Evolutionary conservation across 2,113 vertebrate species (phyloP).

Genomic region (Menidia beryllina): DNA sequence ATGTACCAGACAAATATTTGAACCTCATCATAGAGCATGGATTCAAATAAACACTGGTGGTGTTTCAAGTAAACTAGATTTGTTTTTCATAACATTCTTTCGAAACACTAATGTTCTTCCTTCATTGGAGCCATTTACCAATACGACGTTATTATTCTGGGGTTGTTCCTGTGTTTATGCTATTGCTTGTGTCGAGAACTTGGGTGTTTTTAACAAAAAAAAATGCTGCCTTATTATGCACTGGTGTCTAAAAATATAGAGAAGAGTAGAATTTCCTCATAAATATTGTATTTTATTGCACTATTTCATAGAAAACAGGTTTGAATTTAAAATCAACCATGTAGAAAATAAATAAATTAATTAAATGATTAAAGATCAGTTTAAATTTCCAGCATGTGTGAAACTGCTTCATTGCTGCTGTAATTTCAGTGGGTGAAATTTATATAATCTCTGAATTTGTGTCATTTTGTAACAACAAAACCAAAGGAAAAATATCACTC

Average conservation of each 20-base stretch:
- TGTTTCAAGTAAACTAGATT: constrained; percentile 46
- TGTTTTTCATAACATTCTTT: constrained; percentile 30
- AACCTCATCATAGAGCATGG: constrained; percentile 5
- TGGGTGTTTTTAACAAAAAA: background rate
- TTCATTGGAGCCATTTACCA: background rate
- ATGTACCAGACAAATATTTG: constrained; percentile 31
- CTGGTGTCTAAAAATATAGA: background rate
- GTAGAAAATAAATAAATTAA: too few relatives aligned
- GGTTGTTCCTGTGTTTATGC: background rate
- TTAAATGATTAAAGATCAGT: too few relatives aligned
- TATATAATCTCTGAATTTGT: too few relatives aligned
- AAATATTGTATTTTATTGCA: background rate
- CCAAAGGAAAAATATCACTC: too few relatives aligned
- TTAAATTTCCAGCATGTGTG: too few relatives aligned
- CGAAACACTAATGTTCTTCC: constrained; percentile 25
- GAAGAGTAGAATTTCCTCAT: background rate
- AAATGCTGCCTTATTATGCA: too few relatives aligned
- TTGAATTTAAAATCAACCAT: too few relatives aligned
- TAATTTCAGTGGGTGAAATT: too few relatives aligned
- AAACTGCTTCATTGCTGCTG: too few relatives aligned
- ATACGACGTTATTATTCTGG: background rate
- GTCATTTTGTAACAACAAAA: too few relatives aligned
- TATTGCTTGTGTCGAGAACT: background rate
- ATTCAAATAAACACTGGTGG: constrained; percentile 18
- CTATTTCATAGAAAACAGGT: too few relatives aligned